Base-by-base conservation (phyloP, 2,797 vertebrate genomes). In the Morelia viridis region DNA sequence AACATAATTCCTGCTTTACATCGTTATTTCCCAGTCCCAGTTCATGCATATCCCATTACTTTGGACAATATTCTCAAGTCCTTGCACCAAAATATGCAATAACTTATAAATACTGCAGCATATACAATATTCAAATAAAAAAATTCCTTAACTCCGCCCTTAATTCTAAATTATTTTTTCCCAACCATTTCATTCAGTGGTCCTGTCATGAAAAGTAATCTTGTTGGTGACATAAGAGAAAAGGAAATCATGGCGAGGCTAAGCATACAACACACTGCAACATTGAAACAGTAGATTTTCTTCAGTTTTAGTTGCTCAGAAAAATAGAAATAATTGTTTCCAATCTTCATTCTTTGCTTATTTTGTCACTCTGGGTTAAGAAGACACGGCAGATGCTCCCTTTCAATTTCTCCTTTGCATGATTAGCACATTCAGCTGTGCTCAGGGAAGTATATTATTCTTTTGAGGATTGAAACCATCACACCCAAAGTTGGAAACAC, bases 351-450 rank as follows among this genome's bases (percentile, higher is more conserved):
- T 95, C 86, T 94, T 94, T 57, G n/a, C 92, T 93, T 92, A 92
- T 58, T 60, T 92, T 93, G 85, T 90, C 60, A 90, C 65, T 89
- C 68, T 90, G 58, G 88, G 89, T 94, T 94, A 0, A 95, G 95
- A 93, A 76, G 94, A 93, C 76, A 86, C 12, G 94, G 28, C 94
- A 97, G 93, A 96, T 95, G 93, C 83, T 95, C 95, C 96, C 60
- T 91, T 50, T 96, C 95, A 92, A 68, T 96, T 96, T 61, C 91
- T 94, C 93, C 95, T 96, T 95, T 94, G 93, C 89, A 91, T 92
- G 80, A 94, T 94, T 94, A 96, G 95, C 94, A 76, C 91, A 95
- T 90, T 89, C 94, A 95, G 95, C 95, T 95, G 94, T 93, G 56
- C 92, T 93, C 93, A 50, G 24, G 89, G 94, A 96, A 91, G 90